Evolutionary conservation across 1,140 invertebrate genomes (phyloP).

Genomic region (Potamilus streckersoni): DNA sequence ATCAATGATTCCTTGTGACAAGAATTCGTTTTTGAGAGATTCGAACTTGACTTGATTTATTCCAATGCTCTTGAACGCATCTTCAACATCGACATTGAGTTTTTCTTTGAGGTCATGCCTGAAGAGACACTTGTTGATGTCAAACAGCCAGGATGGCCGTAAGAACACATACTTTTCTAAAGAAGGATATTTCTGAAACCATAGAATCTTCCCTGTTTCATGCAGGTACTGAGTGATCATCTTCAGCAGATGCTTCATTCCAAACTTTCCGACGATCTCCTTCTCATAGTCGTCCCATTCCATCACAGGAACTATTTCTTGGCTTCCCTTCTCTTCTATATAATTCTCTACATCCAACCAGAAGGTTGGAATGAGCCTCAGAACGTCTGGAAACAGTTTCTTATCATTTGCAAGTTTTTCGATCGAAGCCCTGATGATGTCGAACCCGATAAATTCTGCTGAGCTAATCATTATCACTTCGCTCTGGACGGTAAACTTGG

Average conservation of each 20-base stretch:
- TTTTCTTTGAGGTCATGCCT: constrained; percentile 42
- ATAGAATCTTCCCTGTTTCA: constrained; percentile 60
- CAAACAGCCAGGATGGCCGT: constrained; percentile 62
- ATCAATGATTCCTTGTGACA: constrained; percentile 54
- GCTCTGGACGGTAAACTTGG: constrained; percentile 50
- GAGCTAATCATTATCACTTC: constrained; percentile 57
- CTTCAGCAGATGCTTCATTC: constrained; percentile 58
- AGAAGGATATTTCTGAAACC: constrained; percentile 49
- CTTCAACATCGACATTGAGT: constrained; percentile 42
- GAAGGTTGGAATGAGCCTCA: constrained; percentile 59
- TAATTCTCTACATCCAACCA: constrained; percentile 63
- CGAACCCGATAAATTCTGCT: constrained; percentile 46
- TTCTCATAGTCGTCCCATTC: constrained; percentile 49
- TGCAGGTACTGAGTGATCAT: constrained; percentile 58
- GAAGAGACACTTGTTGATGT: constrained; percentile 54
- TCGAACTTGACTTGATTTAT: constrained; percentile 51
- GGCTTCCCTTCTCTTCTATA: constrained; percentile 58
- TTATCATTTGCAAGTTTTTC: constrained; percentile 47
- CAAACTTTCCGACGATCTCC: constrained; percentile 56
- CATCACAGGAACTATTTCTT: constrained; percentile 56
- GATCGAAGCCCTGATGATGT: constrained; percentile 49
- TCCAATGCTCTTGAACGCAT: constrained; percentile 43
- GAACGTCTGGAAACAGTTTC: constrained; percentile 57
- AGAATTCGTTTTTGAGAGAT: constrained; percentile 49
- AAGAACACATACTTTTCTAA: constrained; percentile 56